Percentiles rank a stretch among this genome's conserved stretches.
Conservation (phyloP, 92 coral and sea anemone species). For the Parazoanthus darwini region DNA sequence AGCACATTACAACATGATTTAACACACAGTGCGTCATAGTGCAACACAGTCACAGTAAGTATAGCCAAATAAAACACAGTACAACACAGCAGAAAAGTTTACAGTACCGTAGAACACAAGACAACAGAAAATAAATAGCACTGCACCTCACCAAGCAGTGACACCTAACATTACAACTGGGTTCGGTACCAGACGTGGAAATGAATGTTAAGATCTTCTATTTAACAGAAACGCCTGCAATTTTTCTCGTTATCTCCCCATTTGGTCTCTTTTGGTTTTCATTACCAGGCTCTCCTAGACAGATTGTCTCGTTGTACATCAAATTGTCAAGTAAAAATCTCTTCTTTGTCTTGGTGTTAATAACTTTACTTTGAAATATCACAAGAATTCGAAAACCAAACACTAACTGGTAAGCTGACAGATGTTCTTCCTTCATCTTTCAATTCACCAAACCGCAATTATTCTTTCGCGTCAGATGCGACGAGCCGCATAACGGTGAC, state of each 20-base stretch:
- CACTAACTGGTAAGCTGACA: background rate
- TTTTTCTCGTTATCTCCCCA: background rate
- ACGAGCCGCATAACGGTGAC: background rate
- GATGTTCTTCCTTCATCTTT: background rate
- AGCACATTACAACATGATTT: background rate
- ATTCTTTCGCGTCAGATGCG: background rate
- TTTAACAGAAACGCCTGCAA: background rate
- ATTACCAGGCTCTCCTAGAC: background rate
- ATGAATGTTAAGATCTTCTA: background rate
- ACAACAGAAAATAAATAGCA: too few species aligned
- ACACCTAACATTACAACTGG: background rate
- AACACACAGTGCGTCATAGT: background rate
- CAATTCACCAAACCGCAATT: background rate
- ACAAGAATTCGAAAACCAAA: background rate
- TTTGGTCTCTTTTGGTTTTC: background rate
- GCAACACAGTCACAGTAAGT: background rate
- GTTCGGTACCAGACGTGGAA: background rate
- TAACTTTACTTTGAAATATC: background rate
- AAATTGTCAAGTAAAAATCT: background rate
- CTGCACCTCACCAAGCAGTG: too few species aligned
- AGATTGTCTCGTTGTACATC: background rate
- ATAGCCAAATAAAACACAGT: background rate
- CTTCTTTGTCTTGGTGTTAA: background rate
- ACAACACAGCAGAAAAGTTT: too few species aligned
- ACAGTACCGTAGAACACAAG: too few species aligned